phyloP scores from a whole-genome alignment of 2,113 vertebrate species.

The Pteruthius melanotis region DNA sequence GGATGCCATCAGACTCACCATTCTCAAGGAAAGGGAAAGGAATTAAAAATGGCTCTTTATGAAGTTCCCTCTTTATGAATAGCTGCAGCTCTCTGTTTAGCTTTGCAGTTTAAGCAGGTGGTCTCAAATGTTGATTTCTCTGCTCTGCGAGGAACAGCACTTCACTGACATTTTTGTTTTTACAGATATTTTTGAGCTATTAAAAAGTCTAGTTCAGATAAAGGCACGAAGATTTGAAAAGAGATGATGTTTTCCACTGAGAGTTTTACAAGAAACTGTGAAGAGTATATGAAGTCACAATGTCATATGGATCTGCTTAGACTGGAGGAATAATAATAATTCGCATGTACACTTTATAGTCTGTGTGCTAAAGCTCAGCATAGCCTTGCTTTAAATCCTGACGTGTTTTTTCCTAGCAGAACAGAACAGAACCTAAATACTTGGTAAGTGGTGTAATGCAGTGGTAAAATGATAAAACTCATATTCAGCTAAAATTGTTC shows the following conservation, averaged over 20 bases:
- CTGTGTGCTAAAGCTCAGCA: slow-evolving; percentile 39
- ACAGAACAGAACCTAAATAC: slow-evolving; percentile 61
- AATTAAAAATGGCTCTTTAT: background rate
- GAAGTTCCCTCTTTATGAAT: background rate
- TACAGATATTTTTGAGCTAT: background rate
- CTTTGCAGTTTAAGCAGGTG: background rate
- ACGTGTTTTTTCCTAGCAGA: slow-evolving; percentile 55
- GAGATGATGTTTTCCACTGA: background rate
- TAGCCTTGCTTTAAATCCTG: slow-evolving; percentile 43
- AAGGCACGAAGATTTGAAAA: background rate
- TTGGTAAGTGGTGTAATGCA: slow-evolving; percentile 66
- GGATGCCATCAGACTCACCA: background rate
- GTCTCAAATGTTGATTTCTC: background rate
- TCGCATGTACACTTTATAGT: slow-evolving; percentile 42
- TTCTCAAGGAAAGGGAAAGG: background rate
- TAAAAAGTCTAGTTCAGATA: background rate
- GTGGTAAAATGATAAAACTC: slow-evolving; percentile 65
- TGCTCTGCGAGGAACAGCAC: background rate
- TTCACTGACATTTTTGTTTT: background rate
- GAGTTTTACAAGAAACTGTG: background rate
- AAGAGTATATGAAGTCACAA: slow-evolving; percentile 12
- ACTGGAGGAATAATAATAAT: slow-evolving; percentile 48
- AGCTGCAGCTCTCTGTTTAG: background rate
- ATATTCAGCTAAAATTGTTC: slow-evolving; percentile 61
- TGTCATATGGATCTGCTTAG: slow-evolving; percentile 52